phyloP scores from a whole-genome alignment of 2,888 invertebrate species.

The Eristalis pertinax region DNA sequence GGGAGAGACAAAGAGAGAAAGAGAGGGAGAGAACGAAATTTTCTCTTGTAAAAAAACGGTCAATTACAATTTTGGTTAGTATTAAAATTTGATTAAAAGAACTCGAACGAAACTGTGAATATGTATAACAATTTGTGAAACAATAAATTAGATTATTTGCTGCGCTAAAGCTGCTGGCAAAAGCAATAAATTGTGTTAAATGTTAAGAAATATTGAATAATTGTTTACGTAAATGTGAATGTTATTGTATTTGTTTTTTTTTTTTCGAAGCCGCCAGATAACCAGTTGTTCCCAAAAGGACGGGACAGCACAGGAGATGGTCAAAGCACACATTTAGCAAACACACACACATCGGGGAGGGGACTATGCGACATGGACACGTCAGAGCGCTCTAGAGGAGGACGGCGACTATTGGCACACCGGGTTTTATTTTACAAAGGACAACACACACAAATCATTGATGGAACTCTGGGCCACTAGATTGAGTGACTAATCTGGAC shows the following conservation, averaged over 20 bases:
- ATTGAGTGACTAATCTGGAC: no score
- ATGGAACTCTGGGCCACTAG: no score
- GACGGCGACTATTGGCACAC: background rate
- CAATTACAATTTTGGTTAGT: constrained; percentile 3
- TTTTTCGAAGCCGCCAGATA: constrained; percentile 5
- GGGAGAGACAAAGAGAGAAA: constrained; percentile 63
- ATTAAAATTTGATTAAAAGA: constrained; percentile 3
- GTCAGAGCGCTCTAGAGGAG: constrained; percentile 34
- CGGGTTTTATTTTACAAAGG: background rate
- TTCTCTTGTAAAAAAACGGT: constrained; percentile 7
- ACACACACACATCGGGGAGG: background rate
- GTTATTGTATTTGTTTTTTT: background rate
- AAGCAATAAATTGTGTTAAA: constrained; percentile 17
- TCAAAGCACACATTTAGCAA: background rate
- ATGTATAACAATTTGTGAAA: background rate
- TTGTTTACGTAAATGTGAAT: background rate
- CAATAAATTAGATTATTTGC: background rate
- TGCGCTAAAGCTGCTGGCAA: constrained; percentile 24
- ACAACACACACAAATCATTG: background rate
- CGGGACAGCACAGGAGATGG: background rate
- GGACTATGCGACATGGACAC: background rate
- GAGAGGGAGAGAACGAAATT: constrained; percentile 34
- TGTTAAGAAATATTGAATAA: background rate
- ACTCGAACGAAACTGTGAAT: no score
- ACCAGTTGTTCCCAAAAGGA: background rate